phyloP scores from a whole-genome alignment of 2,888 invertebrate species.

The Sarcophaga variegata region DNA sequence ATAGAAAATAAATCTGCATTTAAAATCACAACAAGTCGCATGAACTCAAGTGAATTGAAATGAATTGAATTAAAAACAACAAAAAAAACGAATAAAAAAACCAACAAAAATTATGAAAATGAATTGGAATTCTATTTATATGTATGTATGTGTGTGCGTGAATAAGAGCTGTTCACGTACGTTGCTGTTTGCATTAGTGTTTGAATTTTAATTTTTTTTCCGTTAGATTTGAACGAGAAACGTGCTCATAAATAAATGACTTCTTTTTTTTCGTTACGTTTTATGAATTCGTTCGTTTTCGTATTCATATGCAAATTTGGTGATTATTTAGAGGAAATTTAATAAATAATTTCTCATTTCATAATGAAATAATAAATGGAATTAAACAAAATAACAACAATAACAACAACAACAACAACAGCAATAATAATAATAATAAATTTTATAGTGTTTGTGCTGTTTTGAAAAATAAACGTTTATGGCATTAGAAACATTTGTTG shows the following conservation, averaged over 20 bases:
- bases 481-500: background rate
- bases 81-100: background rate
- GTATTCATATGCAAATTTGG: slow-evolving; percentile 52
- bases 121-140: too few relatives aligned
- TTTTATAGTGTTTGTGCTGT: background rate
- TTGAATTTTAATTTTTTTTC: background rate
- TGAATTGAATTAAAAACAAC: background rate
- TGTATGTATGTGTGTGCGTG: too few relatives aligned
- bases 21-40: slow-evolving; percentile 22
- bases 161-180: background rate
- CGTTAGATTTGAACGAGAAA: background rate
- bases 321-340: slow-evolving; percentile 56
- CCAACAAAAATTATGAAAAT: too few relatives aligned
- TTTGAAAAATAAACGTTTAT: background rate
- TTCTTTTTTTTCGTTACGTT: background rate
- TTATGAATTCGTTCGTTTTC: background rate
- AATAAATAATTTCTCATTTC: slow-evolving; percentile 54
- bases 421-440: background rate
- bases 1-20: slow-evolving; percentile 28
- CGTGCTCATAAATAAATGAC: background rate
- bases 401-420: background rate
- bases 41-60: background rate
- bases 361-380: slow-evolving; percentile 48
- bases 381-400: slow-evolving; percentile 8
- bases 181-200: background rate